Percentiles rank a stretch among this genome's conserved stretches.
These are phyloP conservation scores for Trematocara zebra DNA, from an alignment of 2,113 vertebrate species.

Conservation along the genomic window DNA sequence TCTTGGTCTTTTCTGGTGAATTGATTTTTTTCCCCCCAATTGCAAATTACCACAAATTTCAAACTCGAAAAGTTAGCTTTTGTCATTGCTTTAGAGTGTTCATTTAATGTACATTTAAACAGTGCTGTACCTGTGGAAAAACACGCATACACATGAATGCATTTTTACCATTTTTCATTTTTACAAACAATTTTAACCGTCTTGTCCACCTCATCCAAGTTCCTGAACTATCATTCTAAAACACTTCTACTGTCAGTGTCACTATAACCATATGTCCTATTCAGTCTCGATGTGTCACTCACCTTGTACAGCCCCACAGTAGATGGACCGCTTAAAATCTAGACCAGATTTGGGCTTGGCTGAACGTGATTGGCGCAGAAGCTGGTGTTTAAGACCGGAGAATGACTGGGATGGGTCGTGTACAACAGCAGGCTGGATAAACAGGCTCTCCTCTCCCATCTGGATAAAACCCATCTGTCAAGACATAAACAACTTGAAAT, in stretches of 20 bases:
- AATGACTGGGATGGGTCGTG: conserved; percentile 60
- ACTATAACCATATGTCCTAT: neutral
- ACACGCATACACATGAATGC: neutral
- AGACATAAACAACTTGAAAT: neutral
- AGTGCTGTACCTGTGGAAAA: neutral
- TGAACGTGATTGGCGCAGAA: conserved; percentile 73
- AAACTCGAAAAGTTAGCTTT: neutral
- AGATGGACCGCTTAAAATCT: neutral
- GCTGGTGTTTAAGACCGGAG: conserved; percentile 75
- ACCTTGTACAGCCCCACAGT: conserved; percentile 82
- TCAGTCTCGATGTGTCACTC: conserved; percentile 37
- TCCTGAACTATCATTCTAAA: neutral
- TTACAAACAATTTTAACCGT: neutral
- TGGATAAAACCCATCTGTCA: conserved; percentile 87
- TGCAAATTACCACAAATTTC: neutral
- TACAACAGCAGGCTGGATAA: conserved; percentile 81
- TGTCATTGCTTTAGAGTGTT: neutral
- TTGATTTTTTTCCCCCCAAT: accelerated
- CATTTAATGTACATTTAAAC: neutral
- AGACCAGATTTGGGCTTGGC: neutral
- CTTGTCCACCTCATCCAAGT: neutral
- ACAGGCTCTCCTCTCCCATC: conserved; percentile 78
- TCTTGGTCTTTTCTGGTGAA: neutral
- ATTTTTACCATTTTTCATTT: neutral
- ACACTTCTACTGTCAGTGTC: neutral